These are phyloP conservation scores for Sesia bembeciformis DNA, from an alignment of 2,888 invertebrate genomes.

Conservation along the genomic window DNA sequence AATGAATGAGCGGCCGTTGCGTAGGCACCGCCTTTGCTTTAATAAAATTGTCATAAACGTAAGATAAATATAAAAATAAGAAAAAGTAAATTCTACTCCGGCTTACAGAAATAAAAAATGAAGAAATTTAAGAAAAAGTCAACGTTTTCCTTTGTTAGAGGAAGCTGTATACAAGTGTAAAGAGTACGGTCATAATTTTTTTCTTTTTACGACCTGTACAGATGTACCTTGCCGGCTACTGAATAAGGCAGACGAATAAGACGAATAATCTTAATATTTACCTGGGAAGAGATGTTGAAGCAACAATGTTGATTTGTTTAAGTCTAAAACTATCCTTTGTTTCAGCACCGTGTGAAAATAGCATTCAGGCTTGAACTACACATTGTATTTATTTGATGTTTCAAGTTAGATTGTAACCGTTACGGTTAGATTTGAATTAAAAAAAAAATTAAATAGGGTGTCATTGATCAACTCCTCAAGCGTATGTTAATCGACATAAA, in stretches of 20 bases:
- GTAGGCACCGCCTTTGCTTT: constrained; percentile 44
- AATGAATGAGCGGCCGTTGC: constrained; percentile 50
- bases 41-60: constrained; percentile 64
- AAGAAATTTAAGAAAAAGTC: constrained; percentile 28
- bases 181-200: constrained; percentile 16
- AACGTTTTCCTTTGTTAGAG: constrained; percentile 37
- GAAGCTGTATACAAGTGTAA: constrained; percentile 19
- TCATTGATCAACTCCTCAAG: no score
- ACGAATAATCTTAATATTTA: constrained; percentile 14
- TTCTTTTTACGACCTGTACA: constrained; percentile 14
- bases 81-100: constrained; percentile 21
- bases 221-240: constrained; percentile 12
- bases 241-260: constrained; percentile 15
- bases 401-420: no score
- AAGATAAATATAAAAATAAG: constrained; percentile 42
- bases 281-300: neutral
- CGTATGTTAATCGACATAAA: no score
- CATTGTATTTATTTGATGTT: no score
- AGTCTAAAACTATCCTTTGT: neutral
- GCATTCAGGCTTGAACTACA: no score
- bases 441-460: no score
- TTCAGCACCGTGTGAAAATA: no score
- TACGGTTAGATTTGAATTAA: no score
- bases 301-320: neutral
- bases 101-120: constrained; percentile 24